phyloP scores from a whole-genome alignment of 2,797 vertebrate species.

The Rousettus madagascariensis region DNA sequence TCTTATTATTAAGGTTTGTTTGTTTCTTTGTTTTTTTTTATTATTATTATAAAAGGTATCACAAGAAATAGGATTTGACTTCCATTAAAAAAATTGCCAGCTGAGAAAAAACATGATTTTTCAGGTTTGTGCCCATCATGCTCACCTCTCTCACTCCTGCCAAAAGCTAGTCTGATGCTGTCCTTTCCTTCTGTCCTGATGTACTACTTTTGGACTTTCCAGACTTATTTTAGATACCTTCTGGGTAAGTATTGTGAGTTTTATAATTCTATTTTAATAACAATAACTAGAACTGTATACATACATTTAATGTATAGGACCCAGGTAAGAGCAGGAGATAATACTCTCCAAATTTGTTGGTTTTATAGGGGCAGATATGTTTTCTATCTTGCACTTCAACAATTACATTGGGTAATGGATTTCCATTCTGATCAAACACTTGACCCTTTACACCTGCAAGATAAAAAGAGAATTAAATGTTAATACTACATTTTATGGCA shows the following conservation, averaged over 20 bases:
- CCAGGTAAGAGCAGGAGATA: slow-evolving; percentile 95
- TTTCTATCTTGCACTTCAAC: slow-evolving; percentile 90
- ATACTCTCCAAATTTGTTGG: slow-evolving; percentile 92
- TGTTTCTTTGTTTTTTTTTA: not conserved
- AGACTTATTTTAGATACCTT: not conserved
- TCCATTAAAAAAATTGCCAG: not conserved
- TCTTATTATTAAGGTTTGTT: not conserved
- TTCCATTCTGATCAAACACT: slow-evolving; percentile 86
- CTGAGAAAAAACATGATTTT: not conserved
- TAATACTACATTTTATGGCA: not conserved
- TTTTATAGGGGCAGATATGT: slow-evolving; percentile 92
- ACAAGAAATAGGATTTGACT: not conserved
- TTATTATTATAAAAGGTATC: not conserved
- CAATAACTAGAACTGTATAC: slow-evolving; percentile 58
- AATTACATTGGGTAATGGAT: slow-evolving; percentile 87
- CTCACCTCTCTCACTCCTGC: no score
- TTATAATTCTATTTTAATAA: slow-evolving; percentile 6
- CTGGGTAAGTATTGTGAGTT: not conserved
- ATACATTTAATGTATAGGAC: slow-evolving; percentile 91
- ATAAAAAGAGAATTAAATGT: slow-evolving; percentile 39
- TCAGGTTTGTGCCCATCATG: not conserved
- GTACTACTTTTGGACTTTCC: not conserved
- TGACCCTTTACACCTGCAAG: slow-evolving; percentile 93
- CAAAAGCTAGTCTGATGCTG: not conserved
- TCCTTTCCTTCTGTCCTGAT: not conserved